A percentile compares a stretch with the other conserved stretches of the same genome.
Conservation (phyloP, 2,113 vertebrate species). For the Grammomys dolichurus region DNA sequence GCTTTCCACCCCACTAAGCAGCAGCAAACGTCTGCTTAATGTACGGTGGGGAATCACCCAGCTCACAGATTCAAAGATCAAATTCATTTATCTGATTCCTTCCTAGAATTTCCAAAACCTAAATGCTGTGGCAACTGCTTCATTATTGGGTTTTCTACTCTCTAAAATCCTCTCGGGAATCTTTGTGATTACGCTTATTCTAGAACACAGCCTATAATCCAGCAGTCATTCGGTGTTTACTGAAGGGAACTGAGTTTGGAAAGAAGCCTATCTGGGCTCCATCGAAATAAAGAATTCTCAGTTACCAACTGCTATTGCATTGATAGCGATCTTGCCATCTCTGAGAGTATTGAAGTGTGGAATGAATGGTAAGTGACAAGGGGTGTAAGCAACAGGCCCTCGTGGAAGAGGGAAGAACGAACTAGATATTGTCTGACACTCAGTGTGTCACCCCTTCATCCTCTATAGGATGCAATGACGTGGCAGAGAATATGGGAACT, state of each 20-base stretch:
- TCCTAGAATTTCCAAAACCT: background rate
- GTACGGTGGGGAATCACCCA: background rate
- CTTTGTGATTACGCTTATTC: background rate
- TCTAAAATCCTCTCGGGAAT: background rate
- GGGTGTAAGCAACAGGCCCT: background rate
- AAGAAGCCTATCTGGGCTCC: background rate
- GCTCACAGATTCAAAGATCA: background rate
- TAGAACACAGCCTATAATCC: background rate
- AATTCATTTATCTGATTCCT: background rate
- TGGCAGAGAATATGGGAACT: background rate
- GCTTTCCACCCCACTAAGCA: background rate
- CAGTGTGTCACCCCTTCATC: background rate
- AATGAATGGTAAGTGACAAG: background rate
- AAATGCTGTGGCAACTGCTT: constrained; percentile 18
- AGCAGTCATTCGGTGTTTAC: background rate
- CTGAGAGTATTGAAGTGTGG: background rate
- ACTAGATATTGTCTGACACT: background rate
- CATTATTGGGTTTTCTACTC: background rate
- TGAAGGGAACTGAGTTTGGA: constrained; percentile 2
- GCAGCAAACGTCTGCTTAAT: background rate
- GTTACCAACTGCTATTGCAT: background rate
- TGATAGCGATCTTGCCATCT: background rate
- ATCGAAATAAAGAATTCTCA: background rate
- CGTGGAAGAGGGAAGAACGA: background rate
- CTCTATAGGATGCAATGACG: background rate